Evolutionary conservation across 2,888 invertebrate genomes (phyloP), one percentile per base, ranked within the genome.

Genomic region (Halictus quadricinctus): DNA sequence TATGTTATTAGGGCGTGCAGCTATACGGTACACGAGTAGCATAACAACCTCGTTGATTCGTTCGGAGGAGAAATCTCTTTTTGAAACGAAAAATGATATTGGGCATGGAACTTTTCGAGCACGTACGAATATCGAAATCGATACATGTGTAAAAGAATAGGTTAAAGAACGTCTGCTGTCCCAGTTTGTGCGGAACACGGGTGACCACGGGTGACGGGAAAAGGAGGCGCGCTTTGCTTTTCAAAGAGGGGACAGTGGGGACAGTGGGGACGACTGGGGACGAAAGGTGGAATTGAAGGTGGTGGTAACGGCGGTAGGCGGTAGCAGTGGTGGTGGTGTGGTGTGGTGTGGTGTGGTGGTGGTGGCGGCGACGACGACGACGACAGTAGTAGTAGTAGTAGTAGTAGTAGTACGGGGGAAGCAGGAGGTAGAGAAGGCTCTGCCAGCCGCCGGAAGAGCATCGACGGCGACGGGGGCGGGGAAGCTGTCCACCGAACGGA

Each of bases 401-500:
- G 75, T 81, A 48, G 54, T 48, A 50, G 70, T 54, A 60, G 70
- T 80, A 69, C 76, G 77, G 77, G 54, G 36, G 79, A 69, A 79
- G 13, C 66, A 72, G 60, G 82, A 78, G 87, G 81, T 54, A 85
- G 80, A 77, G 82, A 73, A 79, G 82, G 85, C 77, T 69, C 79
- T 69, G 48, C 86, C 79, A 84, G 79, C 87, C 79, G 79, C 76
- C 81, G 86, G 83, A 87, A 83, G 79, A 78, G 79, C 83, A 83
- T 79, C 85, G 83, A 85, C 86, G 87, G 86, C 36, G 88, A 84
- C 87, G 87, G 86, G 79, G 88, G 83, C 82, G 91, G 93, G 93
- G 93, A 93, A 91, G 91, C 90, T 90, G 92, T 92, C 88, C 92
- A 92, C 91, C 91, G 90, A 92, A 92, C 91, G 92, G 91, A 93